Evolutionary conservation across 2,888 invertebrate species (phyloP), one percentile per base, ranked within the genome.

Genomic region (Troides helena): DNA sequence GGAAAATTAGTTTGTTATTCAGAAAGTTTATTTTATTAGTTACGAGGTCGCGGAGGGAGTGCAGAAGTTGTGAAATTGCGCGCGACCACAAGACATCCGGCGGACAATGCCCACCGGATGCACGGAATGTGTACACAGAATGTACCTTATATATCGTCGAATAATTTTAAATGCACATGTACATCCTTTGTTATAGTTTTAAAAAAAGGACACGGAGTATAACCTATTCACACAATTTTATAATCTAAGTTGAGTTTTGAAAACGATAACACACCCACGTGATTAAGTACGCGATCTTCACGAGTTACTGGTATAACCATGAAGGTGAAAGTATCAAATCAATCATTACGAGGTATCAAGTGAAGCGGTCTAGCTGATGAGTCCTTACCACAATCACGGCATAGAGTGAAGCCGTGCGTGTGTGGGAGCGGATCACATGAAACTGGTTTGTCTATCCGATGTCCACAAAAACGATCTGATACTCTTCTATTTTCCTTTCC

Each of bases 81-180:
- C 88, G 89, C 85, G 90, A 92, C 92, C 92, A 85, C 91, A 92
- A 91, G 90, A 90, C 90, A 89, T 91, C 91, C 92, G 91, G 90
- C 84, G 88, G 86, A 87, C 89, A 87, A 88, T 87, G 82, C 85
- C 78, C 81, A 80, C 87, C 90, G 91, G 90, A 90, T 90, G 89
- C 87, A 83, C 83, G 87, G 87, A 87, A 88, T 88, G 82, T 81
- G 85, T 85, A 81, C 85, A 86, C 85, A 84, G 85, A 84, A 83
- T 82, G 81, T 82, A 81, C 82, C 30, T 85, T 82, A 82, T 85
- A 82, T 30, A 59, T 14, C 2, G 14, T 46, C 3, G 4, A 46
- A 14, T 14, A 12, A 14, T 46, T 14, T 46, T 14, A 46, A 12
- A 14, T 14, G 12, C 1, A 14, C 12, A 12, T 46, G 46, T 14